phyloP scores from a whole-genome alignment of 2,888 invertebrate species.

The Melanotus villosus region DNA sequence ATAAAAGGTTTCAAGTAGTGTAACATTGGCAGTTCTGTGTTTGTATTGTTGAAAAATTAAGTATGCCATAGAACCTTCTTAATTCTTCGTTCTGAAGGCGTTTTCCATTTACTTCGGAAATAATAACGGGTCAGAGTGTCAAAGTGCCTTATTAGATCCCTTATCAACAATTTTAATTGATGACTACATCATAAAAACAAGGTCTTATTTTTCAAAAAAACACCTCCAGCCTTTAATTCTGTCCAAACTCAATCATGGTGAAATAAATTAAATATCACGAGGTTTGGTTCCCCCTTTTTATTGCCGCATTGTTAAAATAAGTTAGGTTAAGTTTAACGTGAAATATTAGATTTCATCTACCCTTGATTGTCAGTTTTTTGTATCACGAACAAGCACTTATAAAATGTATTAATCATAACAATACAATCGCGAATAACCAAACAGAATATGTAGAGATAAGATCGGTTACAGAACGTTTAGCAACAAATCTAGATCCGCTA shows the following conservation, averaged over 20 bases:
- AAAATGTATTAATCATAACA: conserved; percentile 14
- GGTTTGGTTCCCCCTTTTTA: conserved; percentile 13
- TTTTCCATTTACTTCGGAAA: too few relatives aligned
- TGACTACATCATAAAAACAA: background rate
- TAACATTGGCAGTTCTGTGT: too few relatives aligned
- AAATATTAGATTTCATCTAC: conserved; percentile 8
- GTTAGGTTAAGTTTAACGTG: background rate
- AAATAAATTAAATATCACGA: conserved; percentile 13
- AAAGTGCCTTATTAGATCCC: background rate
- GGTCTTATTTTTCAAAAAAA: background rate
- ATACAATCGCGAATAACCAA: conserved; percentile 16
- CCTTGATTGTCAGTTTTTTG: conserved; percentile 17
- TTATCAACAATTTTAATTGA: background rate
- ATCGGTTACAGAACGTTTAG: conserved; percentile 21
- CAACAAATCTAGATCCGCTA: conserved; percentile 17
- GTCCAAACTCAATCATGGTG: background rate
- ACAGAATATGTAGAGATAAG: conserved; percentile 7
- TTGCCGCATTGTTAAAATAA: conserved; percentile 20
- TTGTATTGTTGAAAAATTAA: too few relatives aligned
- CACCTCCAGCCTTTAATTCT: conserved; percentile 9
- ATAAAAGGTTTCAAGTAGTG: too few relatives aligned
- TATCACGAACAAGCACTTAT: conserved; percentile 16
- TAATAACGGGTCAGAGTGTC: too few relatives aligned
- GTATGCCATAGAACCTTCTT: too few relatives aligned
- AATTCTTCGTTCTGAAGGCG: too few relatives aligned